phyloP scores from a whole-genome alignment of 2,113 vertebrate species.

The Xenopus laevis region DNA sequence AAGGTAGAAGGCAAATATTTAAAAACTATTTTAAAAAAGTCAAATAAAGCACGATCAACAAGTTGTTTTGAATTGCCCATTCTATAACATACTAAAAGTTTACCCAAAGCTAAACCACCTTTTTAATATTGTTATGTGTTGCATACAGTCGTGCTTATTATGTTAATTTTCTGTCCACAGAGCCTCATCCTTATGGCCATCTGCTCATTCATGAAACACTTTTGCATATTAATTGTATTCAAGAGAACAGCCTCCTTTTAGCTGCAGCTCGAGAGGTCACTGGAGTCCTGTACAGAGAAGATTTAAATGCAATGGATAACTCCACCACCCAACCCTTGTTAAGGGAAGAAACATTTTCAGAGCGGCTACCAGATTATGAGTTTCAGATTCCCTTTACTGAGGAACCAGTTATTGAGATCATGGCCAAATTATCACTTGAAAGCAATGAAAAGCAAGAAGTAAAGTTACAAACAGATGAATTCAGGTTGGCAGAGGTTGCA shows the following conservation, averaged over 20 bases:
- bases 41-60: too few relatives aligned
- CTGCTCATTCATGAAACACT: slow-evolving; percentile 63
- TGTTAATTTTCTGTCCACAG: background rate
- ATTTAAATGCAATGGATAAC: background rate
- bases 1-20: too few relatives aligned
- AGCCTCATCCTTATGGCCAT: slow-evolving; percentile 61
- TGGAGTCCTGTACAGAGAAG: slow-evolving; percentile 1
- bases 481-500: background rate
- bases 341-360: background rate
- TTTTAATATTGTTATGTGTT: too few relatives aligned
- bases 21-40: too few relatives aligned
- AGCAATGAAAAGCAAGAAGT: background rate
- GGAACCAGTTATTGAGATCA: background rate
- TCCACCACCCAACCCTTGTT: background rate
- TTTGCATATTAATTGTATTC: slow-evolving; percentile 53
- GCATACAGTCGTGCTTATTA: too few relatives aligned
- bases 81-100: too few relatives aligned
- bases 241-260: slow-evolving; percentile 60
- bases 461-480: background rate
- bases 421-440: background rate
- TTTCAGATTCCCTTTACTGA: too few relatives aligned
- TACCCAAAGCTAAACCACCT: too few relatives aligned
- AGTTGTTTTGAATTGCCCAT: too few relatives aligned
- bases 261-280: slow-evolving; percentile 53
- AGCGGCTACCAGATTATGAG: background rate